Base-by-base conservation (phyloP, 2,888 invertebrate species). In the Ceriagrion tenellum region DNA sequence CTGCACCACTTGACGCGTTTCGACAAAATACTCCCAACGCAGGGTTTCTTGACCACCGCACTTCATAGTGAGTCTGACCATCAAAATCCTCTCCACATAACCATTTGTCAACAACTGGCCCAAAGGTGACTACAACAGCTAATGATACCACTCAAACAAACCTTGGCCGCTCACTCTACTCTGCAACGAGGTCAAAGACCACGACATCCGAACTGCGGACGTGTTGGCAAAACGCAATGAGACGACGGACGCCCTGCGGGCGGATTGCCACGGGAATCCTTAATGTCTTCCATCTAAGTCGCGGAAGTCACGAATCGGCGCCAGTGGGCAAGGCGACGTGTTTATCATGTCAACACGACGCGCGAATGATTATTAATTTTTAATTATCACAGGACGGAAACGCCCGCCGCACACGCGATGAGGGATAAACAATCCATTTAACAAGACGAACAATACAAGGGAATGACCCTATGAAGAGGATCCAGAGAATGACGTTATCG, bases 251-350 rank as follows among this genome's bases (percentile, higher is more conserved):
- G 81, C 35, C 16, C 81, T 26, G n/a, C 81, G 18, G 35, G 81
- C 81, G 35, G 18, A 0, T 16, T 3, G 26, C 69, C 4, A 12
- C 35, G 30, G 18, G 81, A 81, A 81, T 81, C 13, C 35, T 35
- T 35, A 35, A 81, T 81, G 35, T 13, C 35, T 0, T 26, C 35
- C 81, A 59, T 8, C 18, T n/a, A 18, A 81, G 81, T 81, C 35
- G 35, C 30, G 81, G 81, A 81, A 81, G 81, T 81, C 81, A 81
- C 81, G 81, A 81, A 30, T 35, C 81, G 16, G 35, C 81, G 81
- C 35, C 81, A 35, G n/a, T 26, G 81, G 81, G 81, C 10, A 18
- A 16, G 35, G 23, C 30, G 30, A 81, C 81, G 81, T 81, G 81
- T 35, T 35, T 81, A 81, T 35, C 81, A 81, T 81, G 81, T 81